Percentiles rank a stretch among this genome's conserved stretches.
Evolutionary conservation across 2,113 vertebrate genomes (phyloP).

Genomic region (Hydrochoerus hydrochaeris): DNA sequence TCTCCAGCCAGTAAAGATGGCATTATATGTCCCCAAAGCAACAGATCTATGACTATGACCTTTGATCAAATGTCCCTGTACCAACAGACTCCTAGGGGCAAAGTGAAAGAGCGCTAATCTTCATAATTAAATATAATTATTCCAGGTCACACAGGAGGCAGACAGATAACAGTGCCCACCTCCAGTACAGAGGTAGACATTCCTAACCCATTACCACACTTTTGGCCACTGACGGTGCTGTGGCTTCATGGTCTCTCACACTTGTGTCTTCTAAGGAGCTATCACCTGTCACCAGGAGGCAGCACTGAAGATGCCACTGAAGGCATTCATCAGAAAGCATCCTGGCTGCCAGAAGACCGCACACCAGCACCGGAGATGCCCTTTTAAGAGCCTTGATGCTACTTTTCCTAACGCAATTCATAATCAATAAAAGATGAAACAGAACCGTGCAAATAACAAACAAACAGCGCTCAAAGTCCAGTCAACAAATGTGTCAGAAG

Average conservation of each 20-base stretch:
- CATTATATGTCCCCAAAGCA: not conserved
- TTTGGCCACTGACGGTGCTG: not conserved
- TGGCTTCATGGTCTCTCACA: not conserved
- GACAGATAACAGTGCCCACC: not conserved
- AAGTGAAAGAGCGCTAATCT: not conserved
- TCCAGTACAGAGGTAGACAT: not conserved
- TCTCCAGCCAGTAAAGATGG: not conserved
- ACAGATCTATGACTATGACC: not conserved
- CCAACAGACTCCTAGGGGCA: not conserved
- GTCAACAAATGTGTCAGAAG: not conserved
- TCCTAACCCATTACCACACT: not conserved
- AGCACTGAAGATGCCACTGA: not conserved
- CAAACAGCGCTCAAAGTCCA: not conserved
- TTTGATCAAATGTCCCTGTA: not conserved
- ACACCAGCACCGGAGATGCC: not conserved
- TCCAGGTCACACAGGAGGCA: not conserved
- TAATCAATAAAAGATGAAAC: conserved; percentile 42
- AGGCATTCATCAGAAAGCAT: not conserved
- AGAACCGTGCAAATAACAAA: conserved; percentile 36
- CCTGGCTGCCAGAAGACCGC: not conserved
- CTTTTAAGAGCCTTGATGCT: not conserved
- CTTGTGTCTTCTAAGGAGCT: not conserved
- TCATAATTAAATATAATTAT: not conserved
- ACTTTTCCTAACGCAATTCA: conserved; percentile 33
- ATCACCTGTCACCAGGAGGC: not conserved